Evolutionary conservation across 2,797 vertebrate genomes (phyloP).

Genomic region (Allobates femoralis): DNA sequence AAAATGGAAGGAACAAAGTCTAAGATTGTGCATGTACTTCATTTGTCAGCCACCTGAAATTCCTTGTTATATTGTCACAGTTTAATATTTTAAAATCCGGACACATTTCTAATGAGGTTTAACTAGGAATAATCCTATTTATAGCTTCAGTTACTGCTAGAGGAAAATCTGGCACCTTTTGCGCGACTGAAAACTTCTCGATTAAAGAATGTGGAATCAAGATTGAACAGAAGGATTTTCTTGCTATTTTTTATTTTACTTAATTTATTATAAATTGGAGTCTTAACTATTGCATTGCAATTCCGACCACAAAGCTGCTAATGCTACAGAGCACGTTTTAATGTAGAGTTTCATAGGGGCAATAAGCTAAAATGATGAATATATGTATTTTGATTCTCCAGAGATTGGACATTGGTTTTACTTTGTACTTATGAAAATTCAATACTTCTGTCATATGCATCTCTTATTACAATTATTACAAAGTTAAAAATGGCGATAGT

Average conservation of each 20-base stretch:
- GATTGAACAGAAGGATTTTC: not conserved
- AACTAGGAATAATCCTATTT: slow-evolving; percentile 50
- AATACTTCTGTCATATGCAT: not conserved
- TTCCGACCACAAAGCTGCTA: slow-evolving; percentile 5
- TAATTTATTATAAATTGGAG: slow-evolving; percentile 20
- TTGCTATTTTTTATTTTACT: not conserved
- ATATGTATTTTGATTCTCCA: slow-evolving; percentile 20
- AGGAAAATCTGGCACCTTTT: slow-evolving; percentile 24
- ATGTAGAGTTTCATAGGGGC: slow-evolving; percentile 4
- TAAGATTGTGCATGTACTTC: slow-evolving; percentile 23
- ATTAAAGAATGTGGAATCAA: slow-evolving; percentile 36
- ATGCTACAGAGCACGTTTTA: not conserved
- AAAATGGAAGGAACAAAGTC: not conserved
- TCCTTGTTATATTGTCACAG: slow-evolving; percentile 39
- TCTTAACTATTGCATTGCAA: slow-evolving; percentile 31
- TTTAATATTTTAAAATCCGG: slow-evolving; percentile 37
- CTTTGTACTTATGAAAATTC: slow-evolving; percentile 12
- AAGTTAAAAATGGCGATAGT: not conserved
- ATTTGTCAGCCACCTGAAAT: slow-evolving; percentile 36
- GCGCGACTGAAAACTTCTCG: slow-evolving; percentile 30
- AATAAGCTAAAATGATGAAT: slow-evolving; percentile 28
- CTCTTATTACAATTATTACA: slow-evolving; percentile 5
- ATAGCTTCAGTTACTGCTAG: slow-evolving; percentile 33
- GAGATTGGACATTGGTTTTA: not conserved
- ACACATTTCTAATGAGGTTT: slow-evolving; percentile 50